phyloP scores from a whole-genome alignment of 30 jellyfish, hydroid and myxozoan genomes.

The Turritopsis dohrnii region DNA sequence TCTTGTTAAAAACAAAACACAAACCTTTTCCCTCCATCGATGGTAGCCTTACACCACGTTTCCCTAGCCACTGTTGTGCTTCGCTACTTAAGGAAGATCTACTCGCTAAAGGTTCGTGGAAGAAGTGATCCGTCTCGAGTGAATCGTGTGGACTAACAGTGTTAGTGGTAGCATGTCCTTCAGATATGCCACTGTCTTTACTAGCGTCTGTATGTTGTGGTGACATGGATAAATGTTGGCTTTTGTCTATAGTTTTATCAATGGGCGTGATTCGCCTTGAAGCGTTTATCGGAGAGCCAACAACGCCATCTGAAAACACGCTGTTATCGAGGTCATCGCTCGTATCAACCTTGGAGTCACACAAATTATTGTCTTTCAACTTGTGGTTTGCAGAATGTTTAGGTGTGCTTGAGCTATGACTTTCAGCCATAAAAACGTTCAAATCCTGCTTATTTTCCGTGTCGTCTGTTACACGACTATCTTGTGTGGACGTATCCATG shows the following conservation, averaged over 20 bases:
- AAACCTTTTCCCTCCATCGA: not conserved
- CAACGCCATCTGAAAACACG: not conserved
- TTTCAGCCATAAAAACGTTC: conserved; percentile 14
- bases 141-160: not conserved
- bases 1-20: not conserved
- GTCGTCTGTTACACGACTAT: not conserved
- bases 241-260: not conserved
- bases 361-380: not conserved
- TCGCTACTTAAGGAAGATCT: conserved; percentile 55
- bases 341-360: not conserved
- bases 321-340: not conserved
- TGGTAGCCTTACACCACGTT: conserved; percentile 40
- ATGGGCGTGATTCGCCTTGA: not conserved
- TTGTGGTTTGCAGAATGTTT: conserved; percentile 3
- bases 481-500: not conserved
- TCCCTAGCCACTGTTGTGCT: conserved; percentile 85
- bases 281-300: not conserved
- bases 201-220: conserved; percentile 40
- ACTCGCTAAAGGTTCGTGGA: not conserved
- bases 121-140: conserved; percentile 18
- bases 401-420: conserved; percentile 37
- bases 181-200: conserved; percentile 92
- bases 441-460: conserved; percentile 11
- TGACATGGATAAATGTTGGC: not conserved
- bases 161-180: conserved; percentile 26